A percentile compares a stretch with the other conserved stretches of the same genome.
phyloP scores from a whole-genome alignment of 1,140 invertebrate genomes.

The Pogonomyrmex barbatus region DNA sequence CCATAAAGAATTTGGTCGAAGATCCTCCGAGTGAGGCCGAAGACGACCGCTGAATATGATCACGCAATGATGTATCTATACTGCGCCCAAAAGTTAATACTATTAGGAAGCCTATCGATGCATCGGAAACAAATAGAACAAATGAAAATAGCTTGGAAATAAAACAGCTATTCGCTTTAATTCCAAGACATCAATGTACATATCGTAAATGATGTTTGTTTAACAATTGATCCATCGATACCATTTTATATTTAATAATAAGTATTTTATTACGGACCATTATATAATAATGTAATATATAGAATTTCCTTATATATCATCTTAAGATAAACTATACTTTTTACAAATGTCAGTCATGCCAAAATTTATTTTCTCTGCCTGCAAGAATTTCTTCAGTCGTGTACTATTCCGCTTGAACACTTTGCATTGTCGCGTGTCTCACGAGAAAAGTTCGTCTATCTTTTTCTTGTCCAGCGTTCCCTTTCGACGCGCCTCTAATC shows the following conservation, averaged over 20 bases:
- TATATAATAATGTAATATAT: conserved; percentile 53
- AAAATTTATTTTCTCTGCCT: conserved; percentile 5
- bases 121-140: neutral
- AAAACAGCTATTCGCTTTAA: neutral
- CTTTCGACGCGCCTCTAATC: conserved; percentile 16
- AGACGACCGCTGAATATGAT: conserved; percentile 12
- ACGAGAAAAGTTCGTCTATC: conserved; percentile 44
- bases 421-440: neutral
- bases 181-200: conserved; percentile 12
- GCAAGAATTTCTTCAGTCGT: neutral
- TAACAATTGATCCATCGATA: neutral
- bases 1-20: conserved; percentile 81
- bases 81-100: neutral
- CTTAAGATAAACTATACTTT: conserved; percentile 32
- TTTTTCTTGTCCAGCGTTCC: conserved; percentile 34
- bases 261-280: conserved; percentile 61
- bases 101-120: neutral
- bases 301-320: neutral
- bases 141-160: neutral
- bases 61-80: neutral
- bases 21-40: conserved; percentile 70
- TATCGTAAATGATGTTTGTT: neutral
- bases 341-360: conserved; percentile 20
- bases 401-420: neutral
- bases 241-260: conserved; percentile 25